These are phyloP conservation scores for Julus scanicus DNA, from an alignment of 2,888 invertebrate genomes.

Conservation along the genomic window DNA sequence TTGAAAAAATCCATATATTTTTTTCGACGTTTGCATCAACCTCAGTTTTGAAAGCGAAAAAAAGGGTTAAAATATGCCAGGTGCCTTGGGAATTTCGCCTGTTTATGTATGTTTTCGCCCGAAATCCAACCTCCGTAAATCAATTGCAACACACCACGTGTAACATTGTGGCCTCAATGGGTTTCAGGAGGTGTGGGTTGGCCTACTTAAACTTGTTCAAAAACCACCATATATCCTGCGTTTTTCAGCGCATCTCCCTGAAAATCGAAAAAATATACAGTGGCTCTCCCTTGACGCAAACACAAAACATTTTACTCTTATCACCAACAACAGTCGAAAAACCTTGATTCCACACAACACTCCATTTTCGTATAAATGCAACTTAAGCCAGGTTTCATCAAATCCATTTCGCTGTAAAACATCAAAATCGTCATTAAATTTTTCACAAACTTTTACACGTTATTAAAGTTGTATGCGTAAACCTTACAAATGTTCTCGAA, in stretches of 20 bases:
- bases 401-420: no score
- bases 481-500: no score
- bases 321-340: neutral
- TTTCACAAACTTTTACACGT: no score
- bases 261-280: neutral
- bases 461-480: no score
- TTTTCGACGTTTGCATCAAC: neutral
- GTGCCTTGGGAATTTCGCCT: constrained; percentile 35
- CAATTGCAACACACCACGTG: constrained; percentile 30
- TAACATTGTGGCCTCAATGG: constrained; percentile 14
- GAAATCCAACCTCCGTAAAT: constrained; percentile 8
- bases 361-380: no score
- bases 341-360: neutral
- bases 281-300: neutral
- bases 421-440: no score
- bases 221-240: neutral
- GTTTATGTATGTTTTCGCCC: constrained; percentile 34
- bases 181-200: constrained; percentile 35
- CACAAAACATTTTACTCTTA: neutral
- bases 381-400: no score
- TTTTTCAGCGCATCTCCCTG: constrained; percentile 11
- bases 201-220: constrained; percentile 39
- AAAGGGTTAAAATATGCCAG: constrained; percentile 28
- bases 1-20: no score
- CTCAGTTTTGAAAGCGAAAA: neutral